Evolutionary conservation across 2,797 vertebrate genomes (phyloP).

Genomic region (Paramormyrops hopkinsi): DNA sequence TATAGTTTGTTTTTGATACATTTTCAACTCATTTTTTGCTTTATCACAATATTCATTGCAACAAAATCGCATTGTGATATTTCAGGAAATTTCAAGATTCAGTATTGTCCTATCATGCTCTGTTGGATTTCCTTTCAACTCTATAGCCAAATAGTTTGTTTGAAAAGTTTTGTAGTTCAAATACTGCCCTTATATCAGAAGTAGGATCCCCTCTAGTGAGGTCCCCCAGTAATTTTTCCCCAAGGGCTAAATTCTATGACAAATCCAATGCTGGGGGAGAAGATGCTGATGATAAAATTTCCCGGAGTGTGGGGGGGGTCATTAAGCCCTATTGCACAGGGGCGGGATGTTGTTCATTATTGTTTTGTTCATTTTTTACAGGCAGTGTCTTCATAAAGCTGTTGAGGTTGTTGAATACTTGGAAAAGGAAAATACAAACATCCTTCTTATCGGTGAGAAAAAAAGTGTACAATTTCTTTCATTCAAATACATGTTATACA

Average conservation of each 20-base stretch:
- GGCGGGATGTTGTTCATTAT: neutral
- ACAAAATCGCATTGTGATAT: neutral
- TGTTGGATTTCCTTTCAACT: neutral
- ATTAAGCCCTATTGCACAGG: neutral
- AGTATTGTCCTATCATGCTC: neutral
- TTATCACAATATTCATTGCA: neutral
- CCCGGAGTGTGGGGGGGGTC: neutral
- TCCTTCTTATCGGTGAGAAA: conserved; percentile 72
- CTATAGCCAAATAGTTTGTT: neutral
- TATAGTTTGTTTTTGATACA: neutral
- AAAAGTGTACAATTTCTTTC: neutral
- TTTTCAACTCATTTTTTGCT: neutral
- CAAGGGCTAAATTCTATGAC: neutral
- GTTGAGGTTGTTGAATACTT: conserved; percentile 70
- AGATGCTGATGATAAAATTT: neutral
- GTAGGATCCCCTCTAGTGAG: neutral
- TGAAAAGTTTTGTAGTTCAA: neutral
- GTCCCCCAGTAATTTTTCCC: neutral
- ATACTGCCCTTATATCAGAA: neutral
- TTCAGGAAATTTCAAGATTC: neutral
- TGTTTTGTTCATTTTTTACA: conserved; percentile 36
- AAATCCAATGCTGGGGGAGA: neutral
- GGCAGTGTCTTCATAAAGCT: conserved; percentile 76
- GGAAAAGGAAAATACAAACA: conserved; percentile 68
- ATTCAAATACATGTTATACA: neutral